Evolutionary conservation across 2,888 invertebrate genomes (phyloP), one percentile per base, ranked within the genome.

Genomic region (Zygaena filipendulae): DNA sequence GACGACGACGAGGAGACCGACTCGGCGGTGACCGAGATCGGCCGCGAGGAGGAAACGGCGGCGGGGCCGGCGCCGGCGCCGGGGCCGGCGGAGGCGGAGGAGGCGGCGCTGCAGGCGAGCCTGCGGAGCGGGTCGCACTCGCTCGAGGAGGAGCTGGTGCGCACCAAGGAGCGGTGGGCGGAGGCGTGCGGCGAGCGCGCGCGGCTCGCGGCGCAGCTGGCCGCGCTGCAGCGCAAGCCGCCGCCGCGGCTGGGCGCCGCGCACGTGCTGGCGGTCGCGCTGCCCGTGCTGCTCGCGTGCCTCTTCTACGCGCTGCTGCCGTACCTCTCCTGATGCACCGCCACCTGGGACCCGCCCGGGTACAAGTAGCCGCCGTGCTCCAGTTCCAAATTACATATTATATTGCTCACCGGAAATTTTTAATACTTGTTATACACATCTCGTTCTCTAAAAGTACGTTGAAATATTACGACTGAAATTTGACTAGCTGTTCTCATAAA

Each of bases 91-190:
- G 31, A 24, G 14, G 24, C 16, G 27, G 58, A 55, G 32, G 59
- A 50, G 23, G 43, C 38, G 39, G 49, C 66, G 13, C 43, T 66
- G 42, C 66, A 57, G 37, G 58, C 56, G 37, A 66, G 64, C 38
- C 40, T 75, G 39, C 70, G 69, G 40, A 70, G 72, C 49, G 83
- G 86, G 13, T 71, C 84, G 52, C 80, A 82, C 49, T 83, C 84
- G 49, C 69, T 90, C 12, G 87, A 88, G 55, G 88, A 90, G 57
- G 90, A 91, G 61, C 68, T 91, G 45, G 85, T 87, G 31, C 75
- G 85, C 25, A 81, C 91, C 37, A 90, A 90, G 54, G 87, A 89
- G 59, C 82, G 86, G 43, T 91, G 87, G 77, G 86, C 86, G 33
- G 81, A 82, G 43, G 85, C 83, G 33, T 72, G 81, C 45, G 83